A percentile compares a stretch with the other conserved stretches of the same genome.
Evolutionary conservation across 2,113 vertebrate species (phyloP).

Genomic region (Podarcis raffonei): DNA sequence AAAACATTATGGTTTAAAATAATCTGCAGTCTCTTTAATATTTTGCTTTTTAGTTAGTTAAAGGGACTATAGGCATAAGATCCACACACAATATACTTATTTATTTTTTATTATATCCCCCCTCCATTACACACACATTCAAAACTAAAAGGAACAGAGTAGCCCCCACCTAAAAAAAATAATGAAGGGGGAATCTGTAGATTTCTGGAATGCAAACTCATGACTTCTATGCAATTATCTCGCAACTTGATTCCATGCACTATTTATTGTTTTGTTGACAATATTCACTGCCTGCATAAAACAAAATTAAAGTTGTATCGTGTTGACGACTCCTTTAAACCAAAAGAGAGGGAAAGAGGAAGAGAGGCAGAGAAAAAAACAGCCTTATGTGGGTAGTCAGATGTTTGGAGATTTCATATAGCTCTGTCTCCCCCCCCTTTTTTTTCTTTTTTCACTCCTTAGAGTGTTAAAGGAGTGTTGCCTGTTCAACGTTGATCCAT

Average conservation of each 20-base stretch:
- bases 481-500: slow-evolving; percentile 47
- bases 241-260: neutral
- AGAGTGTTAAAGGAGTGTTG: neutral
- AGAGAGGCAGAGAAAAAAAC: slow-evolving; percentile 31
- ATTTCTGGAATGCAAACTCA: neutral
- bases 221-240: neutral
- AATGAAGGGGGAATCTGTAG: neutral
- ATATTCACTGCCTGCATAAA: slow-evolving; percentile 1
- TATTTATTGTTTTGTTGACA: slow-evolving; percentile 4
- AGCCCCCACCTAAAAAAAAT: neutral
- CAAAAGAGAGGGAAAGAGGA: neutral
- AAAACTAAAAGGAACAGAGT: neutral
- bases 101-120: neutral
- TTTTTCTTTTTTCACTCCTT: slow-evolving; percentile 18
- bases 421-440: slow-evolving; percentile 16
- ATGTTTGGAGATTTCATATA: slow-evolving; percentile 35
- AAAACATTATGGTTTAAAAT: neutral
- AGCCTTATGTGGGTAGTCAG: slow-evolving; percentile 19
- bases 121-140: neutral
- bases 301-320: slow-evolving; percentile 33
- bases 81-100: neutral
- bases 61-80: neutral
- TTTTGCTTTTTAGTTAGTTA: neutral
- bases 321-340: neutral
- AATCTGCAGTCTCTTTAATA: neutral